phyloP scores from a whole-genome alignment of 2,888 invertebrate species.

The Noctua comes region DNA sequence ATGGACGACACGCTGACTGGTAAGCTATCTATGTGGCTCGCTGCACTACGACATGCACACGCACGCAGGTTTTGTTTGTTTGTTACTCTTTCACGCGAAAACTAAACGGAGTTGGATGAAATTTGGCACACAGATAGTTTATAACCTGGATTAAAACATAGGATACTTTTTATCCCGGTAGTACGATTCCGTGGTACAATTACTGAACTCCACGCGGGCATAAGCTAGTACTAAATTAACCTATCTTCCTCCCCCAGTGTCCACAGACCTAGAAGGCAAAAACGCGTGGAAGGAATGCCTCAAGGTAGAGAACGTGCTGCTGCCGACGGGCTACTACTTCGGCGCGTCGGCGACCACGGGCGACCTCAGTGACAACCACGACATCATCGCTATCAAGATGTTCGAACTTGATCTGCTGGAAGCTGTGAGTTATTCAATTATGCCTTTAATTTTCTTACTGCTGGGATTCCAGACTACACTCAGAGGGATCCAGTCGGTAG shows the following conservation, averaged over 20 bases:
- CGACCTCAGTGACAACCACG: slow-evolving; percentile 98
- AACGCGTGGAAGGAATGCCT: slow-evolving; percentile 98
- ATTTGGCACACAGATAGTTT: no score
- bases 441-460: not conserved
- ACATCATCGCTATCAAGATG: slow-evolving; percentile 97
- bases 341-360: slow-evolving; percentile 99
- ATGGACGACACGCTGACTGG: slow-evolving; percentile 97
- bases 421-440: slow-evolving; percentile 79
- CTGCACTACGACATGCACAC: not conserved
- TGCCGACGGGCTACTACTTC: slow-evolving; percentile 98
- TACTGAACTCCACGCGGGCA: no score
- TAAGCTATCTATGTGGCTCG: slow-evolving; percentile 68
- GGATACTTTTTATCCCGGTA: no score
- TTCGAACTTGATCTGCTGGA: slow-evolving; percentile 96
- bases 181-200: no score
- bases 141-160: no score
- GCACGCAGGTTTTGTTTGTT: no score
- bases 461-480: not conserved
- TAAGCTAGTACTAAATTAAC: not conserved
- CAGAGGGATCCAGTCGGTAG: no score
- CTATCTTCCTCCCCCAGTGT: slow-evolving; percentile 90
- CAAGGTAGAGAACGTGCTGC: slow-evolving; percentile 95
- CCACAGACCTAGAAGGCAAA: slow-evolving; percentile 97
- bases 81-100: no score
- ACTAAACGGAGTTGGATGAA: no score